Conservation (phyloP, 2,113 vertebrate genomes). For the Toxostoma redivivum region DNA sequence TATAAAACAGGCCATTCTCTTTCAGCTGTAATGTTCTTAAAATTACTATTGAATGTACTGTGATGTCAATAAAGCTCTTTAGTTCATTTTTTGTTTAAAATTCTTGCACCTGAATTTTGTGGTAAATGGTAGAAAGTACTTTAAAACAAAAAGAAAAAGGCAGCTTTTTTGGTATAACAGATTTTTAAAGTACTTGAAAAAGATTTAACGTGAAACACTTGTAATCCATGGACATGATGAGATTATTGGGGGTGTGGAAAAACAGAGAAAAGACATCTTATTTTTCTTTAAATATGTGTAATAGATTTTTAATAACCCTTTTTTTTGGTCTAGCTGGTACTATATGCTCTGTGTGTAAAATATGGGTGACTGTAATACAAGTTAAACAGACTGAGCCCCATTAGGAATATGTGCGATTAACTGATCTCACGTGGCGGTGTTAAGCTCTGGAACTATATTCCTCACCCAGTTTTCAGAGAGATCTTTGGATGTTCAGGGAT, state of each 20-base stretch:
- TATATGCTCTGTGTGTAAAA: constrained; percentile 62
- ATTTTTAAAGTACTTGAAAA: constrained; percentile 71
- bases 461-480: constrained; percentile 45
- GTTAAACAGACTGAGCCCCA: constrained; percentile 48
- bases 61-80: constrained; percentile 88
- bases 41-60: constrained; percentile 87
- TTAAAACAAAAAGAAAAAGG: constrained; percentile 36
- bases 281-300: constrained; percentile 47
- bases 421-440: constrained; percentile 38
- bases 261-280: constrained; percentile 43
- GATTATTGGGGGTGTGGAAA: constrained; percentile 28
- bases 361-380: constrained; percentile 64
- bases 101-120: constrained; percentile 80
- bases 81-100: constrained; percentile 82
- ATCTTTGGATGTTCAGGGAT: constrained; percentile 37
- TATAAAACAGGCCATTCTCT: constrained; percentile 80
- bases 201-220: constrained; percentile 56
- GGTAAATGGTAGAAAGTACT: constrained; percentile 65
- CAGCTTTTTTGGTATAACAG: constrained; percentile 72
- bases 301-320: constrained; percentile 27
- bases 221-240: constrained; percentile 50
- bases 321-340: constrained; percentile 45
- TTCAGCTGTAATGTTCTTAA: constrained; percentile 94
- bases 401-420: constrained; percentile 41
- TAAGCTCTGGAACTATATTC: constrained; percentile 66